Conservation (phyloP, 2,888 invertebrate genomes). For the Cerceris ruficornis region DNA sequence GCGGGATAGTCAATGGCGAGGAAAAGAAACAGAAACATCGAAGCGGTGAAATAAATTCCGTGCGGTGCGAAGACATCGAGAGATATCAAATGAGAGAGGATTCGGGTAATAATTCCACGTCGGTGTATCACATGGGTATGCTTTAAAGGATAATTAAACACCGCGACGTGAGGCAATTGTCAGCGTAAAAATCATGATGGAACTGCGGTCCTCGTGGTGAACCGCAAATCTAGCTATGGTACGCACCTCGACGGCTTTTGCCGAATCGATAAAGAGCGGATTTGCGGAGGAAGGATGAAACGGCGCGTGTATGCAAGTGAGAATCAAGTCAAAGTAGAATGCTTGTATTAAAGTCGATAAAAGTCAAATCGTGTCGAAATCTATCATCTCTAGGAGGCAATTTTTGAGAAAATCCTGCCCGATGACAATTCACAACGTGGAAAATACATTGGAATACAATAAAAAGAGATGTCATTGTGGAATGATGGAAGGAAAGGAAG, state of each 20-base stretch:
- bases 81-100: neutral
- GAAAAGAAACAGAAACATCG: neutral
- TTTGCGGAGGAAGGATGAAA: conserved; percentile 35
- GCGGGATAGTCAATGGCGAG: neutral
- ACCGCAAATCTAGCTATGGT: conserved; percentile 66
- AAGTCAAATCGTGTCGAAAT: conserved; percentile 23
- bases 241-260: conserved; percentile 56
- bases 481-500: neutral
- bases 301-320: conserved; percentile 24
- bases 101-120: conserved; percentile 30
- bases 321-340: conserved; percentile 45
- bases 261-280: conserved; percentile 63
- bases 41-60: neutral
- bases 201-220: conserved; percentile 59
- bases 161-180: conserved; percentile 57
- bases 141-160: conserved; percentile 66
- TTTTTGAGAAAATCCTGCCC: neutral
- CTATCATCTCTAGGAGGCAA: neutral
- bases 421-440: neutral
- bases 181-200: conserved; percentile 65
- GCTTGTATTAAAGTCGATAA: conserved; percentile 38
- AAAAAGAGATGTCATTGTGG: neutral
- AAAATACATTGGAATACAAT: neutral
- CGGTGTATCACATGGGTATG: conserved; percentile 27
- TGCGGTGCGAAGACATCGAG: neutral